These are phyloP conservation scores for Lamellibrachia satsuma DNA, from an alignment of 2,888 invertebrate species.

Conservation along the genomic window DNA sequence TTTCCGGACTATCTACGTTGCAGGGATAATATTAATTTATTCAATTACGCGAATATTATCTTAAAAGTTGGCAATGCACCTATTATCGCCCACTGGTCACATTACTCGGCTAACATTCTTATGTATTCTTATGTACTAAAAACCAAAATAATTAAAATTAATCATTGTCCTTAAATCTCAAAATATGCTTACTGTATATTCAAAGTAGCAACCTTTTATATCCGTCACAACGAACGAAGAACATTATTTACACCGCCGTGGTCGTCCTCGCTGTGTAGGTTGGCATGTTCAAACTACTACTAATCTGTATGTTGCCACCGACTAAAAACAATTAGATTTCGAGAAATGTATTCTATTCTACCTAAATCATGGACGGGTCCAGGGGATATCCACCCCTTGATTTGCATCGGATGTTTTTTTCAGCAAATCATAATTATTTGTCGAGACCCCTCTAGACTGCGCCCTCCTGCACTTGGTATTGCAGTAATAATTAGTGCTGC, in stretches of 20 bases:
- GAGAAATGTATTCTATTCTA: no score
- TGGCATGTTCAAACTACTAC: neutral
- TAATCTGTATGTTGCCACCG: conserved; percentile 6
- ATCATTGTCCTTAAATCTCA: neutral
- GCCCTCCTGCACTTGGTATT: no score
- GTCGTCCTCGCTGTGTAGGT: neutral
- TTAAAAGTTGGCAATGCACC: neutral
- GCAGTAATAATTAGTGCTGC: no score
- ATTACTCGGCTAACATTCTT: neutral
- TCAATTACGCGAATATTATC: no score
- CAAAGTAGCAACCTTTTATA: neutral
- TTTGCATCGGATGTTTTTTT: no score
- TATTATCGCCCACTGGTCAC: neutral
- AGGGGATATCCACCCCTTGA: no score
- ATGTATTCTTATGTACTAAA: neutral
- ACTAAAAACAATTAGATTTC: neutral
- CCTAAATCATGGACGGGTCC: no score
- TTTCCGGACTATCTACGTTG: no score
- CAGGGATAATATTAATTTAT: no score
- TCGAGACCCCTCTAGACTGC: no score
- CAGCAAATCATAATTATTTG: no score
- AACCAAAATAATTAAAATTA: neutral
- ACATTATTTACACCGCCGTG: no score
- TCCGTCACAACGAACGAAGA: neutral
- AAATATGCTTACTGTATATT: neutral